Base-by-base conservation (phyloP, 2,888 invertebrate genomes). In the Nebria salina region DNA sequence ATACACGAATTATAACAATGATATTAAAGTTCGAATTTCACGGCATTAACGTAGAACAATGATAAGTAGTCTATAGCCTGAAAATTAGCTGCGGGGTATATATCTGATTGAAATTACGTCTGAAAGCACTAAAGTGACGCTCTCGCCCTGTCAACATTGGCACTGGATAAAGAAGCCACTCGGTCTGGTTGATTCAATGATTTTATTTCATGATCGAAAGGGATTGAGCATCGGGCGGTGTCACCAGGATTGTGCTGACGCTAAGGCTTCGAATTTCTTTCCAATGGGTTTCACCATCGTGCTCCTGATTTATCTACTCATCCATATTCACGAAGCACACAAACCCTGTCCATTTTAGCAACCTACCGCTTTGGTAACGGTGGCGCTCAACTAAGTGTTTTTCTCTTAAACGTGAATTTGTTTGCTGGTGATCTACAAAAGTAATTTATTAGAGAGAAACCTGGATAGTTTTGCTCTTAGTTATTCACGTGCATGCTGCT, bases 361-460 rank as follows among this genome's bases (percentile, higher is more conserved):
- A 64, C 20, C 54, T n/a, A 11, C 54, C 43, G 82, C 80, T 83
- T 83, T 79, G 82, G 82, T 83, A 8, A 3, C 54, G 54, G 54
- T 54, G 54, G 83, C 84, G 82, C 82, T 83, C 34, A 5, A 34
- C 83, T 83, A 82, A 84, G 84, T 84, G 75, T 80, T 82, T 20
- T 85, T 85, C 84, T 85, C 84, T 85, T 85, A 85, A 86, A 86
- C 85, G 85, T 85, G 85, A 85, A 85, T 86, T 86, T 86, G 86
- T 85, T 86, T 85, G 85, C 85, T 85, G 86, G 85, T 86, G 86
- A 86, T 86, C 85, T 84, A 83, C 84, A 84, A 84, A 85, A 85
- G 86, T 86, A 86, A 86, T 86, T 86, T 86, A 86, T 86, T 85
- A 85, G 84, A 84, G 85, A 83, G 82, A 83, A 84, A 82, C 84